Percentiles rank a stretch among this genome's conserved stretches.
These are phyloP conservation scores for Galaxias olidus DNA, from an alignment of 2,797 vertebrate species.

Conservation along the genomic window DNA sequence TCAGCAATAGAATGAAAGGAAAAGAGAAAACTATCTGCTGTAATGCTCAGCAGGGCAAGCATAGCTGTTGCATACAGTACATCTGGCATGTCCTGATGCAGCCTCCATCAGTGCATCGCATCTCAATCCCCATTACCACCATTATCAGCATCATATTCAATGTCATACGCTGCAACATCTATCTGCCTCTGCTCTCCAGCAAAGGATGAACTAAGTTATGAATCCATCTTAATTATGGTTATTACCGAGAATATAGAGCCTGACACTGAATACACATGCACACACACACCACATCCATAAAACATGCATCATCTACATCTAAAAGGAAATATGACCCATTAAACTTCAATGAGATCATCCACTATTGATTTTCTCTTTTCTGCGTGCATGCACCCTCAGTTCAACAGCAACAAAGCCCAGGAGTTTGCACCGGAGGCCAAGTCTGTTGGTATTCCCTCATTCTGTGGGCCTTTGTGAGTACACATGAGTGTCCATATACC, in stretches of 20 bases:
- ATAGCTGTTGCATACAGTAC: neutral
- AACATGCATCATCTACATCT: conserved; percentile 28
- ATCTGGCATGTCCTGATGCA: conserved; percentile 49
- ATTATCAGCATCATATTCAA: conserved; percentile 4
- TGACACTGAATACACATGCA: neutral
- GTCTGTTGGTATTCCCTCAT: too few relatives aligned
- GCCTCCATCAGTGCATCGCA: conserved; percentile 29
- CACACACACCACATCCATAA: conserved; percentile 18
- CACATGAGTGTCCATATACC: conserved; percentile 31
- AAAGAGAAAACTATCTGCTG: conserved; percentile 24
- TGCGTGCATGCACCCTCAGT: conserved; percentile 4
- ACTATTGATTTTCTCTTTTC: conserved; percentile 61
- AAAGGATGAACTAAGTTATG: neutral
- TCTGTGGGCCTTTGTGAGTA: conserved; percentile 7
- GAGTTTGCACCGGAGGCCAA: too few relatives aligned
- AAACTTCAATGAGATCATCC: conserved; percentile 61
- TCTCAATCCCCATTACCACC: conserved; percentile 32
- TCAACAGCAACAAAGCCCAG: too few relatives aligned
- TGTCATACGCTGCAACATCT: too few relatives aligned
- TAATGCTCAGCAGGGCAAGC: too few relatives aligned
- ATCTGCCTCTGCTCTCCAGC: too few relatives aligned
- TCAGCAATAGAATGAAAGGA: conserved; percentile 16
- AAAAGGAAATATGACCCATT: conserved; percentile 47
- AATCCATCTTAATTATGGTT: conserved; percentile 9
- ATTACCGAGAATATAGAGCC: conserved; percentile 1